Evolutionary conservation across 2,797 vertebrate species (phyloP), one percentile per base, ranked within the genome.

Genomic region (Steatocranus sp.): DNA sequence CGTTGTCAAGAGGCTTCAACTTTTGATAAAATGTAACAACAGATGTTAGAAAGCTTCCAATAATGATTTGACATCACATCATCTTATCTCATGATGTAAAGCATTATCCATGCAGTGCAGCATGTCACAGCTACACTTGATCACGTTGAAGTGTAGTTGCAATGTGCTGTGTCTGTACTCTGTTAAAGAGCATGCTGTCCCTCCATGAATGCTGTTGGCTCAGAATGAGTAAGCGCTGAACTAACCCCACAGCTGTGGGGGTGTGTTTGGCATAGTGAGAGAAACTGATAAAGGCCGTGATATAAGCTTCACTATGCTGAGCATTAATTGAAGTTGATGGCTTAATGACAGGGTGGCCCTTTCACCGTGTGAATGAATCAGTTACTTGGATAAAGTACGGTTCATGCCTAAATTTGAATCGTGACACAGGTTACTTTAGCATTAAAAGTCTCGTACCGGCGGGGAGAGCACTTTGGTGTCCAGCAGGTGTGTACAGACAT

Each of bases 401-500:
- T n/a, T 54, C 20, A 36, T 76, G 18, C 18, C 68, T 76, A 49
- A 78, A 81, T 75, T 48, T 4, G 4, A 83, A 27, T 43, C 70
- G 75, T 7, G 51, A 75, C 49, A 76, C 41, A 23, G 56, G 43
- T 70, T 56, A 76, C 23, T 83, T 80, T 85, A 77, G 63, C 79
- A 73, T 14, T 84, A 25, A 30, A 78, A 74, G 73, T 88, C 18
- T 85, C 43, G 25, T 94, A 97, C 96, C 96, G 94, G 96, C 91
- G 94, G 96, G 94, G 96, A 96, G 95, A 97, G 96, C 94, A 97
- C 97, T 96, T 97, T 97, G 95, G 96, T 97, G 95, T 99, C 98
- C 88, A 99, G 97, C 95, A 99, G 97, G 97, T 99, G 98, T 27
- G 97, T 97, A 86, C 98, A 99, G 91, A 99, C 97, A 14, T 98